phyloP scores from a whole-genome alignment of 2,888 invertebrate genomes.

The Agrotis ipsilon region DNA sequence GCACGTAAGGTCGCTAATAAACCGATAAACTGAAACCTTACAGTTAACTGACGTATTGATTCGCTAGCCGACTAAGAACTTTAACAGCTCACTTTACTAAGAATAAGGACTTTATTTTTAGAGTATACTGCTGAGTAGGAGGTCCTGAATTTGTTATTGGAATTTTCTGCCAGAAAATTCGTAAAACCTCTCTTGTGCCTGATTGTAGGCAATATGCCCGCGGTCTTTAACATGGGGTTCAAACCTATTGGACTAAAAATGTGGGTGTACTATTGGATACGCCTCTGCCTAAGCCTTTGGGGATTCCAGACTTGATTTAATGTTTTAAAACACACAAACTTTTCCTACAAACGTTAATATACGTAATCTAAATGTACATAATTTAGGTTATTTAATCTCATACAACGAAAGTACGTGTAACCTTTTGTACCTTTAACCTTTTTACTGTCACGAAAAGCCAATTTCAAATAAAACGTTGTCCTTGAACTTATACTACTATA shows the following conservation, averaged over 20 bases:
- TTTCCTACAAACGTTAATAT: background rate
- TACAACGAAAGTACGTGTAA: background rate
- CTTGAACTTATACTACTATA: constrained; percentile 4
- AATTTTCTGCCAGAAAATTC: too few relatives aligned
- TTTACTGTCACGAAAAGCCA: background rate
- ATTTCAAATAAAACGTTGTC: background rate
- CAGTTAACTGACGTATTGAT: constrained; percentile 65
- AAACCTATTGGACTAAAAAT: too few relatives aligned
- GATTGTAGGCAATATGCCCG: too few relatives aligned
- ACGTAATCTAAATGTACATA: constrained; percentile 22
- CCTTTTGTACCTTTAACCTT: background rate
- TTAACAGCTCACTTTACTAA: constrained; percentile 20
- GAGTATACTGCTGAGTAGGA: too few relatives aligned
- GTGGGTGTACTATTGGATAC: too few relatives aligned
- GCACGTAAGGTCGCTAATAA: constrained; percentile 66
- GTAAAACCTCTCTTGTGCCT: too few relatives aligned
- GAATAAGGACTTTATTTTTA: constrained; percentile 1
- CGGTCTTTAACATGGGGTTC: too few relatives aligned
- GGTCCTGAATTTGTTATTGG: too few relatives aligned
- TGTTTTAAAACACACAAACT: background rate
- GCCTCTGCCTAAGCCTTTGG: too few relatives aligned
- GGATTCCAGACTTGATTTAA: background rate
- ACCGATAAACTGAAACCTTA: constrained; percentile 70
- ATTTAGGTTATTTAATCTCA: constrained; percentile 2
- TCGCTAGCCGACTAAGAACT: constrained; percentile 42